Evolutionary conservation across 1,140 invertebrate genomes (phyloP).

Genomic region (Chionoecetes opilio): DNA sequence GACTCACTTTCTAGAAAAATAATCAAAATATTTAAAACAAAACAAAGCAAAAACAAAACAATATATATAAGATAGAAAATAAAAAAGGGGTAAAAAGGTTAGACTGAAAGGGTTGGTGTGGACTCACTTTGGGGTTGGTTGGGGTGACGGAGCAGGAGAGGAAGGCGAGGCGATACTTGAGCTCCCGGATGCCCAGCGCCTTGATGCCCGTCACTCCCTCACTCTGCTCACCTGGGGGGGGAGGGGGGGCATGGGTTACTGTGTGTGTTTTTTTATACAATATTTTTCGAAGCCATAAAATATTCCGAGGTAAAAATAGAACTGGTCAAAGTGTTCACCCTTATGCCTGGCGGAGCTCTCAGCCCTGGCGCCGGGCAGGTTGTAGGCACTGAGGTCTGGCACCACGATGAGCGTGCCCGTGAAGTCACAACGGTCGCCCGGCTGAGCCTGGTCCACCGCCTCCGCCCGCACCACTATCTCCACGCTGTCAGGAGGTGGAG

Average conservation of each 20-base stretch:
- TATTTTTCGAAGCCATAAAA: no score
- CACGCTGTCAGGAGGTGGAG: constrained; percentile 86
- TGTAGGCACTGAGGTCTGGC: constrained; percentile 95
- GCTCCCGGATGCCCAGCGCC: constrained; percentile 96
- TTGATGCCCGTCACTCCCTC: constrained; percentile 97
- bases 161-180: constrained; percentile 98
- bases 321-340: constrained; percentile 77
- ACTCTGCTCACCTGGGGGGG: constrained; percentile 87
- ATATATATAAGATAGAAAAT: not conserved
- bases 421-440: constrained; percentile 96
- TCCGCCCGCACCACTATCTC: constrained; percentile 98
- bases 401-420: constrained; percentile 98
- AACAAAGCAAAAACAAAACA: no score
- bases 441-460: constrained; percentile 97
- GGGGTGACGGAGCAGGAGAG: constrained; percentile 95
- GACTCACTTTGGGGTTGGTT: constrained; percentile 90
- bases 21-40: no score
- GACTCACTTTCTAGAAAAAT: no score
- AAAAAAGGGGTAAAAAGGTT: constrained; percentile 7
- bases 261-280: no score
- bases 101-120: not conserved
- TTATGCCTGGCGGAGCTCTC: constrained; percentile 91
- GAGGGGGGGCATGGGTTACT: no score
- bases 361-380: constrained; percentile 93
- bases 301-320: no score